Percentiles rank a stretch among this genome's conserved stretches.
Conservation (phyloP, 2,113 vertebrate genomes). For the Bos taurus region ARS-UCD2.0 NC_037333.1:21647001-21647500, state of each 20-base stretch:
- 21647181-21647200: neutral
- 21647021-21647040: neutral
- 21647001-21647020: neutral
- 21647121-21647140: neutral
- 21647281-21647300: neutral
- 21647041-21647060: neutral
- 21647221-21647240: neutral
- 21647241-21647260: neutral
- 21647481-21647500: neutral
- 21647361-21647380: neutral
- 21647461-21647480: neutral
- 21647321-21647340: neutral
- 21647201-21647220: neutral
- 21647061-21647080: neutral
- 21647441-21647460: neutral
- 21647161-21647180: neutral
- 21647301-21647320: neutral
- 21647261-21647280: neutral
- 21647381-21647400: neutral
- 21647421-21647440: neutral
- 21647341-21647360: neutral
- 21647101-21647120: neutral
- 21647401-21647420: neutral
- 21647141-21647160: neutral
- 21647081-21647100: neutral